Evolutionary conservation across 2,888 invertebrate genomes (phyloP).

Genomic region (Agonopterix heracliana): DNA sequence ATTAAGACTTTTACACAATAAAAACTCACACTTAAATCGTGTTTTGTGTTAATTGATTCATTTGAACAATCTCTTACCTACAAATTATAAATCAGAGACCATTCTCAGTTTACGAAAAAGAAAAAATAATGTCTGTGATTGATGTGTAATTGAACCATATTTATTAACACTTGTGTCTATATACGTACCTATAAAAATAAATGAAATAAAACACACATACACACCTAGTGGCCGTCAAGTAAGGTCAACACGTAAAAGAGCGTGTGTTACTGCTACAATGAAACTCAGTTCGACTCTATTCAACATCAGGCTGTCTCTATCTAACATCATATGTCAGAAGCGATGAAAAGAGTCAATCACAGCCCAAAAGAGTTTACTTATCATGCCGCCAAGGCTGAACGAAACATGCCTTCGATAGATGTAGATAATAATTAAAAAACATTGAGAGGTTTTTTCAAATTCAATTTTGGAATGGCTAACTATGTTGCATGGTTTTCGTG

Average conservation of each 20-base stretch:
- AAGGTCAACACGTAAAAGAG: constrained; percentile 40
- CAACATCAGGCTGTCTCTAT: constrained; percentile 4
- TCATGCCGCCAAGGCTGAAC: constrained; percentile 7
- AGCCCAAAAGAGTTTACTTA: constrained; percentile 7
- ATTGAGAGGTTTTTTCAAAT: not conserved
- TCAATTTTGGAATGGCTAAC: not conserved
- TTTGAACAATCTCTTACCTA: no score
- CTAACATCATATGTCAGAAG: not conserved
- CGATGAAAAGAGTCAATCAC: constrained; percentile 1
- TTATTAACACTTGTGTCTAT: no score
- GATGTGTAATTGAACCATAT: no score
- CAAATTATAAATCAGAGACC: no score
- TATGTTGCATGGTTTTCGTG: not conserved
- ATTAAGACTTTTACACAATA: constrained; percentile 46
- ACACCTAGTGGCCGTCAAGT: constrained; percentile 42
- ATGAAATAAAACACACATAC: constrained; percentile 42
- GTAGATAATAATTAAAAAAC: constrained; percentile 9
- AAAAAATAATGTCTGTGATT: no score
- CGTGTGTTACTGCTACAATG: constrained; percentile 3
- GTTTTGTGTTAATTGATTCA: no score
- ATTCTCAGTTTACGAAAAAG: no score
- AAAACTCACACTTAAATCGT: constrained; percentile 35
- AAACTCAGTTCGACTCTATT: constrained; percentile 2
- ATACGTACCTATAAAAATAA: constrained; percentile 27
- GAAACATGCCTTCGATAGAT: constrained; percentile 9